Evolutionary conservation across 1,140 invertebrate genomes (phyloP), one percentile per base, ranked within the genome.

Genomic region (Eumeta japonica): DNA sequence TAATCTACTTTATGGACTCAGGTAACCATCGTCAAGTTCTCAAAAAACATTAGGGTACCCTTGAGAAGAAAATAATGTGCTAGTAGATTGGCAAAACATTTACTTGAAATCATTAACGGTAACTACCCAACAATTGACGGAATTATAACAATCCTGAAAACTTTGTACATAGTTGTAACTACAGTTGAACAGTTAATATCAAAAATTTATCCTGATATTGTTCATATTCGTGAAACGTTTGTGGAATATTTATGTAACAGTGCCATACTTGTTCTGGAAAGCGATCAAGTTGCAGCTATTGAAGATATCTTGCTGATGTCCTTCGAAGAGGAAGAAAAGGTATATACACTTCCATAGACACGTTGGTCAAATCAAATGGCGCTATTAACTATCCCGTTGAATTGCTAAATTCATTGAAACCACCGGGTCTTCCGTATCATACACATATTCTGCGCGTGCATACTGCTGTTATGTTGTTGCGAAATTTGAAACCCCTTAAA

Each of bases 261-360:
- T 35, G 52, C 50, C 15, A 41, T 75, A 10, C 27, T 28, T 34
- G n/a, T n/a, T n/a, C n/a, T n/a, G n/a, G n/a, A n/a, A n/a, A n/a
- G n/a, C n/a, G n/a, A n/a, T n/a, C n/a, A n/a, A n/a, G n/a, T n/a
- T n/a, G n/a, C n/a, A n/a, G n/a, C n/a, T n/a, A n/a, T n/a, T n/a
- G n/a, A n/a, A 39, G 16, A 37, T 38, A 46, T 40, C 3, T 12
- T 40, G 10, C 33, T 39, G 2, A 36, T 12, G 11, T 32, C 18
- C 10, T 36, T 45, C 34, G n/a, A 36, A 2, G 50, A 59, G 3
- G 27, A 53, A 43, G 19, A 37, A 18, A 44, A 31, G 33, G 45
- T 50, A 30, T 73, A 50, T 46, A n/a, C n/a, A n/a, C 58, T 45
- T 68, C 56, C 5, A 45, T 70, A 24, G 57, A 70, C 48, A 56